Evolutionary conservation across 1,140 invertebrate genomes (phyloP), one percentile per base, ranked within the genome.

Genomic region (Stegodyphus mimosarum): DNA sequence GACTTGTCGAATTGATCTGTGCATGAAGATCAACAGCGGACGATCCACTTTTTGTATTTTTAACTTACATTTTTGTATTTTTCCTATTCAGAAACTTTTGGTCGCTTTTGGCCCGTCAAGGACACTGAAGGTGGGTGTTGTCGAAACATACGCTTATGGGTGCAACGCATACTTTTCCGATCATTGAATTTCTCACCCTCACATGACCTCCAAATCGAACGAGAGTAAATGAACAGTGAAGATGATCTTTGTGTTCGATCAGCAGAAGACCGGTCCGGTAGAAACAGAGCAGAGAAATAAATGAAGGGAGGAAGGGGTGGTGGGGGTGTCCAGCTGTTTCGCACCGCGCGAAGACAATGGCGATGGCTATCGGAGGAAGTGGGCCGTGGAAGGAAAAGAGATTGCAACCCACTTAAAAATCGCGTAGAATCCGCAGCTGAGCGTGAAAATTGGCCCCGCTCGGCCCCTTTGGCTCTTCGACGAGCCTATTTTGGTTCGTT

Each of bases 391-490:
- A 53, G 1, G 33, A 33, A 33, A 33, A 33, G 74, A 83, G 80
- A 83, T 83, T 83, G 80, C 80, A 52, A 33, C 71, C 80, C 71
- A 83, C 80, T 83, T 83, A 60, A 66, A 74, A 51, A 18, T 33
- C 33, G 33, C 51, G 50, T 17, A 33, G 48, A 50, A 17, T 72
- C 53, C 49, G 70, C 70, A 83, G 67, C 55, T 66, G 52, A 74
- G 80, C 80, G 80, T 83, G 71, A 83, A 83, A 83, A 83, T 83
- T 83, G 70, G 71, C 80, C 80, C 63, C 52, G 33, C 78, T 71
- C 66, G 64, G 78, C 78, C 78, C 53, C 63, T 74, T 83, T 70
- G 33, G 33, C 33, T 71, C 70, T 69, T 72, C 78, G 63, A 71
- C 52, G 78, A 33, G 53, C 66, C 73, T 72, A 83, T 83, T 83